Base-by-base conservation (phyloP, 2,797 vertebrate genomes). In the Ibycter americanus region DNA sequence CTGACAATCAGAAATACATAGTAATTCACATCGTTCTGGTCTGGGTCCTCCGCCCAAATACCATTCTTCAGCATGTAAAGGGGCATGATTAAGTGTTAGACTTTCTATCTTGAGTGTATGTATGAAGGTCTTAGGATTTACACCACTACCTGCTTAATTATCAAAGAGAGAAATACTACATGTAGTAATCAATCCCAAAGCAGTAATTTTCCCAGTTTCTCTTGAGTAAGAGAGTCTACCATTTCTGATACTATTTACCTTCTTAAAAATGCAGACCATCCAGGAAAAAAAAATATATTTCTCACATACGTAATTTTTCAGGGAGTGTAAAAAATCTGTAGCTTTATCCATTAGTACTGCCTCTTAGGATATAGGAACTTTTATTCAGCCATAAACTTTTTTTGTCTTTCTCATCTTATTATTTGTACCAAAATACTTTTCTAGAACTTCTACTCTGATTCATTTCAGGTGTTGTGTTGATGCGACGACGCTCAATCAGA, bases 401-500 rank as follows among this genome's bases (percentile, higher is more conserved):
- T 61, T 67, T 84, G 18, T 42, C 21, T 49, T 83, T 67, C 20
- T 63, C 6, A 13, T 22, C 19, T 51, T 67, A 17, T 17, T 77
- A 26, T 59, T 78, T 15, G 23, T 87, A 18, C 8, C 32, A 49
- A 70, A 66, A 77, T 51, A 31, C 8, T 79, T 71, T 73, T 85
- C 36, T 42, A 62, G n/a, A 83, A 55, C 11, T 26, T 51, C 5
- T 59, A 23, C 8, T 16, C 1, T 73, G 25, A 55, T 66, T 51
- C 0, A 17, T 68, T 86, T 51, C 1, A 4, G 46, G 3, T 31
- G 21, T 66, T 78, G 5, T 47, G 6, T 46, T 62, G 21, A 36
- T 23, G 23, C 0, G 0, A 51, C 40, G 20, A 62, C 65, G 6
- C 32, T 86, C 26, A 25, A 25, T 11, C 27, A 80, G 34, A 65